Base-by-base conservation (phyloP, 30 jellyfish, hydroid and myxozoan species). In the Nemopilema nomurai region DNA sequence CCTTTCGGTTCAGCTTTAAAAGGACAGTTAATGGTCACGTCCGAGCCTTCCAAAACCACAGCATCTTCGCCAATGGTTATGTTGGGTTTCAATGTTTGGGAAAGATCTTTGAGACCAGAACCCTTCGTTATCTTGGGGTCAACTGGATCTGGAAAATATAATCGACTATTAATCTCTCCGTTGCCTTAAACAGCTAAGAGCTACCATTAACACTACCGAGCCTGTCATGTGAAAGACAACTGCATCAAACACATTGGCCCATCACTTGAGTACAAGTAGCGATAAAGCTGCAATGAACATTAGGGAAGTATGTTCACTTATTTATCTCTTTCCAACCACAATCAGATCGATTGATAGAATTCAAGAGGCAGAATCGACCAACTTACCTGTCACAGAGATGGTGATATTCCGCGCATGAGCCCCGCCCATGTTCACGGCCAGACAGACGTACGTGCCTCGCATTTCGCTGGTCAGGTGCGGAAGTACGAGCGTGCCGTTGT, bases 371-470 rank as follows among this genome's bases (percentile, higher is more conserved):
- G 13, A 41, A 41, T 41, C 9, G 13, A 41, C 9, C 13, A 13
- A 49, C 72, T 52, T 28, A 87, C 96, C 89, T 1, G 66, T 51
- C 24, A 89, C 86, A 8, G 62, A 7, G 17, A 89, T 71, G 20
- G 86, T 81, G 50, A 82, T 24, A 49, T 67, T 80, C 27, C 69
- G 72, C 18, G 89, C 71, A 69, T 53, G 18, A 18, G 77, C 90
- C 30, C 97, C 97, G 30, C 96, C 97, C 22, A 71, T 73, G 53
- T 90, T 90, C 29, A 87, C 89, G 22, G 97, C 97, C 24, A 81
- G 64, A 33, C 97, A 90, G 18, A 65, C 88, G 75, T 80, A 90
- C 18, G 74, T 51, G 8, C 97, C 90, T 28, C 71, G 66, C 72
- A 50, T 74, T 24, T 28, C 84, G 21, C 33, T 57, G 20, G 90